Evolutionary conservation across 1,140 invertebrate species (phyloP), one percentile per base, ranked within the genome.

Genomic region (Xylocopa sonorina): DNA sequence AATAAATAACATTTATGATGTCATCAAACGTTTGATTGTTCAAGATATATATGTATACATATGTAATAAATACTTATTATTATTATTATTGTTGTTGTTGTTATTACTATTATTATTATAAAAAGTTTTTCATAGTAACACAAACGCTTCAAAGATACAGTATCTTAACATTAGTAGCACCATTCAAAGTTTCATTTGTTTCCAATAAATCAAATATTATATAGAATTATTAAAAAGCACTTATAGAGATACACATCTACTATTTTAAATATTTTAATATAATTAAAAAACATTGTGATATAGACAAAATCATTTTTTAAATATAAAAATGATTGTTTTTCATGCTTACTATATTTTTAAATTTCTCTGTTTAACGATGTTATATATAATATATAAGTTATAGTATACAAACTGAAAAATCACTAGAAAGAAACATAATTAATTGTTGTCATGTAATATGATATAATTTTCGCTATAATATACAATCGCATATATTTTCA

Each of bases 101-200:
- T n/a, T n/a, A n/a, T n/a, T n/a, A n/a, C n/a, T n/a, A n/a, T 51
- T 76, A 57, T 29, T 66, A 16, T 58, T 60, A 77, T 50, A 51
- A 50, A 77, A 77, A 32, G 0, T 60, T 77, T 9, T 43, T 27
- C 58, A 12, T 9, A n/a, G 5, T 29, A 41, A 51, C 24, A 51
- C 24, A 62, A 55, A 32, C 48, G n/a, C 57, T 68, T 80, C 29
- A 21, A n/a, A 82, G 14, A 48, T 63, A 48, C 10, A 38, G 27
- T 21, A 77, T 29, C 41, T 34, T 48, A 84, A 12, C 38, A 21
- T 57, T 74, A 66, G 41, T 80, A 78, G 68, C 81, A 83, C 50
- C 53, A 66, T 55, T 78, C 50, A 9, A 43, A 74, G 63, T 63
- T 72, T 58, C 4, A 24, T 12, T 9, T 76, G 29, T 55, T n/a